Base-by-base conservation (phyloP, 2,888 invertebrate species). In the Calameuta filiformis region DNA sequence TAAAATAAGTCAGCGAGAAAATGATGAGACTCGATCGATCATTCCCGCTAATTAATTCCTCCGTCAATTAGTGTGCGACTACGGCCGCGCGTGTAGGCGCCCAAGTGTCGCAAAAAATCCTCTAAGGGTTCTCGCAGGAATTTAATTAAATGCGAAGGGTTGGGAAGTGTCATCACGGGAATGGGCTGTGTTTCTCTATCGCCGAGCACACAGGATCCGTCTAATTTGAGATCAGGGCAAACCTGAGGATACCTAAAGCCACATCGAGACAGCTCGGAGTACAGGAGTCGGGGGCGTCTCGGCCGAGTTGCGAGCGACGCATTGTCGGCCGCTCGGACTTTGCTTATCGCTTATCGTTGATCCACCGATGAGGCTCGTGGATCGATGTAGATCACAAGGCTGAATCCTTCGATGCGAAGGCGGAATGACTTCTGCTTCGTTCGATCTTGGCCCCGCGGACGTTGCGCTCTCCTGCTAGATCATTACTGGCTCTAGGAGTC, bases 1-100 rank as follows among this genome's bases (percentile, higher is more conserved):
- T 40, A 40, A 40, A 40, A 40, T 40, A 40, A 40, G 40, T 40
- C 4, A 15, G 40, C 15, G 40, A 15, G 40, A 15, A 40, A 40
- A 40, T 4, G 15, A 40, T 6, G 15, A 40, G 73, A 73, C 34
- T 74, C 85, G 85, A 89, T 89, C 88, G 89, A 90, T 90, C 89
- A 90, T 87, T 85, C 85, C 79, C 80, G 80, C 84, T 89, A 89
- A 90, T 90, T 89, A 89, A 90, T 90, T 90, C 87, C 88, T 90
- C 88, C 87, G 87, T 90, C 89, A 90, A 90, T 90, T 90, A 89
- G 87, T 77, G 83, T 77, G 81, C 83, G 83, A 77, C 79, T 80
- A 81, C 77, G 77, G 79, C 3, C 33, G 80, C 80, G 81, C 83
- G 82, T 81, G 82, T 23, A 76, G 73, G 76, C 56, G 80, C 83